A percentile compares a stretch with the other conserved stretches of the same genome.
Evolutionary conservation across 1,140 invertebrate genomes (phyloP).

Genomic region (Ceratosolen solmsi): DNA sequence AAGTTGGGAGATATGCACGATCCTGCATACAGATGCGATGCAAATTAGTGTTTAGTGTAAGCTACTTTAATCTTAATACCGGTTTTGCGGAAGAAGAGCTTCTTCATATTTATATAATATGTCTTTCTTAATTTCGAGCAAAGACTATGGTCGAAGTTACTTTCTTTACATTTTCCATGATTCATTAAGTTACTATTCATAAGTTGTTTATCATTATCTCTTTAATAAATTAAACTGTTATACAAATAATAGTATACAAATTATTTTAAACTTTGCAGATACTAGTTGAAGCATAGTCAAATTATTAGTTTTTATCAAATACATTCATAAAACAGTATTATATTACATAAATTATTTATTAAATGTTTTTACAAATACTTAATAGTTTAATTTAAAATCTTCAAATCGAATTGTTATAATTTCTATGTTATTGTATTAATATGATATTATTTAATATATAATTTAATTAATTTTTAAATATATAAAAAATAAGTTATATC

Average conservation of each 20-base stretch:
- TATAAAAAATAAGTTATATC: no score
- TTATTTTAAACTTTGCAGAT: neutral
- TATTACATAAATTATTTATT: no score
- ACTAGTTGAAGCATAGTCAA: no score
- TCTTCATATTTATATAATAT: neutral
- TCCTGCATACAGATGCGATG: slow-evolving; percentile 69
- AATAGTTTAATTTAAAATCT: no score
- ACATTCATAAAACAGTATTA: no score
- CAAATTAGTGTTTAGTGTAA: slow-evolving; percentile 70
- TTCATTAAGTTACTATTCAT: neutral
- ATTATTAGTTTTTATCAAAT: no score
- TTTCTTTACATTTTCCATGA: neutral
- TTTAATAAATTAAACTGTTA: neutral
- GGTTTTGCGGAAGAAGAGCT: slow-evolving; percentile 26
- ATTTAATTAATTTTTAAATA: no score
- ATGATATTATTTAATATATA: no score
- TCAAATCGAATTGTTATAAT: no score
- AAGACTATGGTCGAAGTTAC: neutral
- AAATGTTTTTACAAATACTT: no score
- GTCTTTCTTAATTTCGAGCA: neutral
- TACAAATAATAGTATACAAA: neutral
- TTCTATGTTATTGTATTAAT: no score
- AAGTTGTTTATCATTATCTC: neutral
- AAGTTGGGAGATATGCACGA: slow-evolving; percentile 66
- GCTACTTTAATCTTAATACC: slow-evolving; percentile 54